Evolutionary conservation across 2,797 vertebrate species (phyloP).

Genomic region (Psittacula derbiana): DNA sequence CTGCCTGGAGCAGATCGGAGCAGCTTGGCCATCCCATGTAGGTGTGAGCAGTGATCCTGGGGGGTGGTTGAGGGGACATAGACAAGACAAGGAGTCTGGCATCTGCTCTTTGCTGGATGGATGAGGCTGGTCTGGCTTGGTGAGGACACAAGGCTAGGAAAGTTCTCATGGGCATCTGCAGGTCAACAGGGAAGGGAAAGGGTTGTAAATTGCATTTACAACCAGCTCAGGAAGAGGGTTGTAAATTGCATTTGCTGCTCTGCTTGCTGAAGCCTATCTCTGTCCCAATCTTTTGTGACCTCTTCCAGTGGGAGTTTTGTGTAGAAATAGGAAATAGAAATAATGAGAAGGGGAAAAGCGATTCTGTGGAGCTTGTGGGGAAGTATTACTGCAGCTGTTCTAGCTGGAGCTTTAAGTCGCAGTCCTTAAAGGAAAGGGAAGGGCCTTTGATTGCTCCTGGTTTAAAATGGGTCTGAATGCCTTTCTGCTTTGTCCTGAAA

Average conservation of each 20-base stretch:
- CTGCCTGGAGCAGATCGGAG: background rate
- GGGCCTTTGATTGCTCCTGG: background rate
- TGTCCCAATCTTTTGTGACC: background rate
- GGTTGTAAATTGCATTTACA: background rate
- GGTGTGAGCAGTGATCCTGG: background rate
- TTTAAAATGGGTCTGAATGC: background rate
- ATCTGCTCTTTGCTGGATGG: background rate
- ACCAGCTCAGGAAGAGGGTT: background rate
- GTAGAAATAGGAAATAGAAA: background rate
- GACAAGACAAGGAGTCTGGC: background rate
- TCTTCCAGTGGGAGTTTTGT: background rate
- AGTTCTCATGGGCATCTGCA: background rate
- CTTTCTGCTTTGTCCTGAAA: background rate
- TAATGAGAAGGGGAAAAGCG: background rate
- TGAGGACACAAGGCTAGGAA: background rate
- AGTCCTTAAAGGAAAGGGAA: background rate
- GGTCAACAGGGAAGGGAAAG: background rate
- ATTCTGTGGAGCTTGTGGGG: background rate
- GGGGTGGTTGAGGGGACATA: background rate
- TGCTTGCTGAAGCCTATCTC: background rate
- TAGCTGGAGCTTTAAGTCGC: background rate
- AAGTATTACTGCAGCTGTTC: background rate
- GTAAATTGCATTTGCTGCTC: background rate
- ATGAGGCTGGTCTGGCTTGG: background rate
- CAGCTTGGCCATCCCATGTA: accelerated